Conservation (phyloP, 2,888 invertebrate genomes). For the Microctonus brassicae region DNA sequence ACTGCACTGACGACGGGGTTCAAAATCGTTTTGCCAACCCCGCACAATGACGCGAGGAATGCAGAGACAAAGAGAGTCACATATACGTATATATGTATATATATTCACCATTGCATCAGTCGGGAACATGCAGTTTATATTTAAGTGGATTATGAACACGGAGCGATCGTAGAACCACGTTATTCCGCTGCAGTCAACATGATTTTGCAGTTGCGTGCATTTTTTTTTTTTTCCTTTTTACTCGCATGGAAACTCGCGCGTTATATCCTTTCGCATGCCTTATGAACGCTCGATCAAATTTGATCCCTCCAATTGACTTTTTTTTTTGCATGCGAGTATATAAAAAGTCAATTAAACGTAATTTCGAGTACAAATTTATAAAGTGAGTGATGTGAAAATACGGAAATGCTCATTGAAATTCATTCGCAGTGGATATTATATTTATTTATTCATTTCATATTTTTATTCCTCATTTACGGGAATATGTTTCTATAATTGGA, state of each 20-base stretch:
- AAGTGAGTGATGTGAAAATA: conserved; percentile 20
- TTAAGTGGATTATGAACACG: conserved; percentile 64
- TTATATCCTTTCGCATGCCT: conserved; percentile 23
- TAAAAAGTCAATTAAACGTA: conserved; percentile 16
- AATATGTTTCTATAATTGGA: conserved; percentile 18
- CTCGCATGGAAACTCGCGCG: background rate
- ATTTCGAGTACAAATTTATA: conserved; percentile 24
- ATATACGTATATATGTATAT: background rate
- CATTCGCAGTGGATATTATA: conserved; percentile 1
- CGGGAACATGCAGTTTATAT: conserved; percentile 56
- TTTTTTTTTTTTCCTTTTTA: conserved; percentile 40
- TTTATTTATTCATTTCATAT: background rate
- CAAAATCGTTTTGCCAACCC: conserved; percentile 33
- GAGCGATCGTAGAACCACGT: conserved; percentile 58
- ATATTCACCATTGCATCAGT: conserved; percentile 37
- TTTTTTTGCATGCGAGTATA: background rate
- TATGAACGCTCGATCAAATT: conserved; percentile 26
- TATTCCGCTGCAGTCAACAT: conserved; percentile 67
- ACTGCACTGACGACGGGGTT: conserved; percentile 42
- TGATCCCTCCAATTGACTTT: conserved; percentile 21
- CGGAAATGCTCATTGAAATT: background rate
- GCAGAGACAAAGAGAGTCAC: conserved; percentile 24
- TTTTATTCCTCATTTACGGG: conserved; percentile 2
- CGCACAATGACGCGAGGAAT: conserved; percentile 3
- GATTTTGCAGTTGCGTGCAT: conserved; percentile 57